phyloP scores from a whole-genome alignment of 1,140 invertebrate genomes.

The Galendromus occidentalis region DNA sequence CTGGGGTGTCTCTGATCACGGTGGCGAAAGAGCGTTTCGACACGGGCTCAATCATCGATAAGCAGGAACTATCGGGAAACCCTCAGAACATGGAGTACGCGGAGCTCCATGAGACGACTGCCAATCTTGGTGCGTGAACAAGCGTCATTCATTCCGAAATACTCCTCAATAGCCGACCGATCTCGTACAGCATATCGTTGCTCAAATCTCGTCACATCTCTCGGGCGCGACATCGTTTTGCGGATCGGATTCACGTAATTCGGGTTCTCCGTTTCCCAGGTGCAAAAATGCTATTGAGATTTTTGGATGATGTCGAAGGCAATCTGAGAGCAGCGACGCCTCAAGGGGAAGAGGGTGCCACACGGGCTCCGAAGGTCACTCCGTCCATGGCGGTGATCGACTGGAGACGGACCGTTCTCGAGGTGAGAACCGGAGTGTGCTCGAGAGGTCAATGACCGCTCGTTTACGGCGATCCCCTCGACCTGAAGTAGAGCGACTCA shows the following conservation, averaged over 20 bases:
- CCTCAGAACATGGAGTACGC: slow-evolving; percentile 41
- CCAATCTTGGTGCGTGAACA: slow-evolving; percentile 14
- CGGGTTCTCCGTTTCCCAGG: background rate
- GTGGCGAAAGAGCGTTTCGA: slow-evolving; percentile 33
- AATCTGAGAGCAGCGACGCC: slow-evolving; percentile 45
- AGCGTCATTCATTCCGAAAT: background rate
- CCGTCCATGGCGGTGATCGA: slow-evolving; percentile 10
- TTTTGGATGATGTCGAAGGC: slow-evolving; percentile 48
- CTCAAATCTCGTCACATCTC: too few relatives aligned
- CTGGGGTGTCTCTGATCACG: slow-evolving; percentile 71
- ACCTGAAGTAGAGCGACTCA: too few relatives aligned
- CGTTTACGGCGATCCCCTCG: too few relatives aligned
- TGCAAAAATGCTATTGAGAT: slow-evolving; percentile 9
- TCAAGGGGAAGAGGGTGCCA: slow-evolving; percentile 38
- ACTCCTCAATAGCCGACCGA: background rate
- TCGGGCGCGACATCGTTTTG: too few relatives aligned
- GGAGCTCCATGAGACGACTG: slow-evolving; percentile 13
- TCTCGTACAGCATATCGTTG: too few relatives aligned
- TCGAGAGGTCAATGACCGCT: too few relatives aligned
- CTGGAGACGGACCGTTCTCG: background rate
- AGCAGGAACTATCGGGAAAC: background rate
- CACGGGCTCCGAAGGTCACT: slow-evolving; percentile 22
- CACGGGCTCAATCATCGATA: background rate
- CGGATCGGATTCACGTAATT: background rate
- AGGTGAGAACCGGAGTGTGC: background rate